A percentile compares a stretch with the other conserved stretches of the same genome.
Conservation (phyloP, 2,113 vertebrate genomes). For the Dendropsophus ebraccatus region DNA sequence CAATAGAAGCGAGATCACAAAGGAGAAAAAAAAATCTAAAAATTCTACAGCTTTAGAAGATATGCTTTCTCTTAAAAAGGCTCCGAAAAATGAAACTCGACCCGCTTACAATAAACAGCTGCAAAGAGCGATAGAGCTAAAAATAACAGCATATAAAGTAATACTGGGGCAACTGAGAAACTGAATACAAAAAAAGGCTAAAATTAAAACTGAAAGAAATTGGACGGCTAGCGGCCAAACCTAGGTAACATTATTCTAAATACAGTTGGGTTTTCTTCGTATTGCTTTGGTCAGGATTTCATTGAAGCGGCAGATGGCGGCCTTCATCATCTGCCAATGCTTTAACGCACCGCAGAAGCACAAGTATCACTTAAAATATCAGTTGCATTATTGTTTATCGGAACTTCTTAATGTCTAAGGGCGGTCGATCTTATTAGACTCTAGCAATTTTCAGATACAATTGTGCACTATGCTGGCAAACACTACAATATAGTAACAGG, state of each 20-base stretch:
- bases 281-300: slow-evolving; percentile 59
- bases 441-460: slow-evolving; percentile 65
- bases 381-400: slow-evolving; percentile 58
- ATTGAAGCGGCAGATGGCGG: slow-evolving; percentile 45
- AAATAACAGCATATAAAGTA: slow-evolving; percentile 29
- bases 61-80: background rate
- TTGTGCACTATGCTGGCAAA: slow-evolving; percentile 66
- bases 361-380: slow-evolving; percentile 62
- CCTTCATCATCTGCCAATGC: slow-evolving; percentile 61
- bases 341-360: slow-evolving; percentile 64
- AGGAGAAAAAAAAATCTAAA: background rate
- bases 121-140: slow-evolving; percentile 20
- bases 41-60: background rate
- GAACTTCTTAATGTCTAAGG: slow-evolving; percentile 63
- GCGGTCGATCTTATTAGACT: slow-evolving; percentile 63
- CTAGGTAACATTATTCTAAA: slow-evolving; percentile 63
- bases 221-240: slow-evolving; percentile 58
- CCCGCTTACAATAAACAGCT: background rate
- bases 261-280: slow-evolving; percentile 64
- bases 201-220: slow-evolving; percentile 55
- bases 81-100: background rate
- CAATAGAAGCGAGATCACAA: background rate
- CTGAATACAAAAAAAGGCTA: slow-evolving; percentile 47
- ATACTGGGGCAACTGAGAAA: background rate
- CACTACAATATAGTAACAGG: slow-evolving; percentile 61